phyloP scores from a whole-genome alignment of 2,888 invertebrate genomes.

The Hydrotaea cyrtoneurina region DNA sequence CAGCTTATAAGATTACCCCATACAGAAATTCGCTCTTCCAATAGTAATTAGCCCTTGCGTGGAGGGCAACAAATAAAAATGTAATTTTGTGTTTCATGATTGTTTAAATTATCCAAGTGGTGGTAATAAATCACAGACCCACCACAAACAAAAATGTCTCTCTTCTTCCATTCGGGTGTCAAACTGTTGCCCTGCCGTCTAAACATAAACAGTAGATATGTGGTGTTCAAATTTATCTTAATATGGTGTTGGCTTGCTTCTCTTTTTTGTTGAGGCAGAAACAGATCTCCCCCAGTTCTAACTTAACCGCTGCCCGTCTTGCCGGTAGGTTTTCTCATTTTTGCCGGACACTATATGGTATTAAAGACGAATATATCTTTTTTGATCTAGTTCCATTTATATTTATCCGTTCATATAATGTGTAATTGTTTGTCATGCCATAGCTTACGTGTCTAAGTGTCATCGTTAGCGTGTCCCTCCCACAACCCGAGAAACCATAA shows the following conservation, averaged over 20 bases:
- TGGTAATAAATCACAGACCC: constrained; percentile 10
- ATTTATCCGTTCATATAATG: neutral
- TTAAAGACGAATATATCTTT: neutral
- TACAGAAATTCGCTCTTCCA: neutral
- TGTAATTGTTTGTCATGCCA: neutral
- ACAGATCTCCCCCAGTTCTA: neutral
- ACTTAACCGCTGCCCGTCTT: neutral
- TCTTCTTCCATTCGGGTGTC: neutral
- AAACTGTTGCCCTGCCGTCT: neutral
- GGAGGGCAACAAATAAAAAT: neutral
- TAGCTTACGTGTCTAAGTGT: constrained; percentile 57
- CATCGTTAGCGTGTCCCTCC: constrained; percentile 32
- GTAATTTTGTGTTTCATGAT: neutral
- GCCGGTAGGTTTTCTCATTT: neutral
- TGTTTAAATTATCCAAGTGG: neutral
- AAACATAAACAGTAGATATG: neutral
- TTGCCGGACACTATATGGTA: neutral
- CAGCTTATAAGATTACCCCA: neutral
- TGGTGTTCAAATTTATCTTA: neutral
- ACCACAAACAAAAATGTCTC: neutral
- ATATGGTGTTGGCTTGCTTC: neutral
- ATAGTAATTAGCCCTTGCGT: neutral
- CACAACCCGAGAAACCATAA: constrained; percentile 29
- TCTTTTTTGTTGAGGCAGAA: neutral
- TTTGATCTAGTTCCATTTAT: neutral